These are phyloP conservation scores for Campopleginae sp. DNA, from an alignment of 2,888 invertebrate genomes.

Conservation along the genomic window DNA sequence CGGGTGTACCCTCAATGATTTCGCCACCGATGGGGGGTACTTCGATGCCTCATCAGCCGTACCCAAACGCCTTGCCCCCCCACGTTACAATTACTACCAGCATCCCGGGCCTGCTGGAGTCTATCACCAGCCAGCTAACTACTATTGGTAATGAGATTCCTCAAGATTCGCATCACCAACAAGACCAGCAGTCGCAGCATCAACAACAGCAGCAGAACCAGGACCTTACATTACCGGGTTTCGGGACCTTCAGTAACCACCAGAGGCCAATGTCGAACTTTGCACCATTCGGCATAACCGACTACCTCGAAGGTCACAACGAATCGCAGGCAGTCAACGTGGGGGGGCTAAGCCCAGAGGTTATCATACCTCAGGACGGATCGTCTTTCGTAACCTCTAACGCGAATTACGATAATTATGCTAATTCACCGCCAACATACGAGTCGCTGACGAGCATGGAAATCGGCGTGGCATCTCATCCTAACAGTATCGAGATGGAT, in stretches of 20 bases:
- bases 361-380: constrained; percentile 85
- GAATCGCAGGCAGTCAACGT: constrained; percentile 89
- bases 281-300: constrained; percentile 87
- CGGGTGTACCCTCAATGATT: constrained; percentile 78
- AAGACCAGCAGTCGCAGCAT: constrained; percentile 71
- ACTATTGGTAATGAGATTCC: constrained; percentile 89
- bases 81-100: constrained; percentile 91
- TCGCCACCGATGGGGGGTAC: constrained; percentile 82
- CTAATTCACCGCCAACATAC: constrained; percentile 75
- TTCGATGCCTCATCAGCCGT: constrained; percentile 85
- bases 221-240: constrained; percentile 76
- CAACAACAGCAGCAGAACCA: constrained; percentile 69
- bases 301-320: constrained; percentile 85
- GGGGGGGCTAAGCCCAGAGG: constrained; percentile 90
- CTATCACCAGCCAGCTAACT: constrained; percentile 87
- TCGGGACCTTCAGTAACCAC: constrained; percentile 80
- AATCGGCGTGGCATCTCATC: constrained; percentile 64
- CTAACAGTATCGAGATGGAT: constrained; percentile 69
- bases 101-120: constrained; percentile 82
- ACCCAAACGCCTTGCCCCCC: constrained; percentile 95
- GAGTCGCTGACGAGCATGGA: constrained; percentile 74
- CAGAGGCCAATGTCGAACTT: constrained; percentile 88
- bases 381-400: constrained; percentile 80
- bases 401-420: constrained; percentile 74
- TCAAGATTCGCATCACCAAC: constrained; percentile 61